These are phyloP conservation scores for Phocoena phocoena DNA, from an alignment of 2,113 vertebrate genomes.

Conservation along the genomic window DNA sequence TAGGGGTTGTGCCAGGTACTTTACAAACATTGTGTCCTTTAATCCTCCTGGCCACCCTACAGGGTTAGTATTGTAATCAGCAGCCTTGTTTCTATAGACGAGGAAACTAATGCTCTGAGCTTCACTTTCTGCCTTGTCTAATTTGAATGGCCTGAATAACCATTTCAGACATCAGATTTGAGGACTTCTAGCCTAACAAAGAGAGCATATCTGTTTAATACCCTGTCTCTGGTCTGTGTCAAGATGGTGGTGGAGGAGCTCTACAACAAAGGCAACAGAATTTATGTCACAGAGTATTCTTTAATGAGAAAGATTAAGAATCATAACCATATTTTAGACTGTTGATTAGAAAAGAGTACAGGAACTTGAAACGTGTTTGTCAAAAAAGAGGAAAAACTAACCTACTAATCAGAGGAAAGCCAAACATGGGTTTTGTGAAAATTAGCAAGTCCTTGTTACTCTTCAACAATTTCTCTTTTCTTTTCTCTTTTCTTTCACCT, in stretches of 20 bases:
- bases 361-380: slow-evolving; percentile 45
- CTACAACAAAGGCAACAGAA: neutral
- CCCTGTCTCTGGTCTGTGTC: neutral
- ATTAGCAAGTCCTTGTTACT: neutral
- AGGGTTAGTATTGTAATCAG: neutral
- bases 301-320: neutral
- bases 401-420: neutral
- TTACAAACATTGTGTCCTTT: neutral
- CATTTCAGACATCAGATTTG: neutral
- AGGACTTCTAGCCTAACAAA: neutral
- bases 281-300: neutral
- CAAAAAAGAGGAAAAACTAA: slow-evolving; percentile 35
- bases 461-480: neutral
- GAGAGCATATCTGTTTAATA: neutral
- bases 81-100: neutral
- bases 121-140: slow-evolving; percentile 20
- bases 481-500: neutral
- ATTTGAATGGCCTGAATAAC: neutral
- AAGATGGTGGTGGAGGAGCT: neutral
- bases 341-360: slow-evolving; percentile 6
- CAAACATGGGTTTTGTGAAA: neutral
- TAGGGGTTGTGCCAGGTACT: neutral
- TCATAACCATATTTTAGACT: neutral
- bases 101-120: neutral
- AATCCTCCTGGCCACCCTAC: neutral